phyloP scores from a whole-genome alignment of 2,888 invertebrate species.

The Cenopis cana region DNA sequence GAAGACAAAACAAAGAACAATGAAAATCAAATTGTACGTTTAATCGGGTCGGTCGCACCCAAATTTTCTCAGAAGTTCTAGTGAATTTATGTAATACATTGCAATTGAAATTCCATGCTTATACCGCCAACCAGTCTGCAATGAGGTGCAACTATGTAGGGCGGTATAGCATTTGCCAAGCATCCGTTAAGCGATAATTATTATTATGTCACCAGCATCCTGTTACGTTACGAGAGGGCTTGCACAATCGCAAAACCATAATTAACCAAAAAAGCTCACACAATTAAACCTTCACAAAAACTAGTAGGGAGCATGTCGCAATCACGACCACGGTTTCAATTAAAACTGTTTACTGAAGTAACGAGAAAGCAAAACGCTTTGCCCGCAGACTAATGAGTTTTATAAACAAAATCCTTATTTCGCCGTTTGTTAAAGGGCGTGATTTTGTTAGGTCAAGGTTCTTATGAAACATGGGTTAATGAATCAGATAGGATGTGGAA shows the following conservation, averaged over 20 bases:
- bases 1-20: constrained; percentile 23
- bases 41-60: background rate
- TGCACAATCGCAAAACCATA: constrained; percentile 52
- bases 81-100: background rate
- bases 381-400: constrained; percentile 22
- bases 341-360: constrained; percentile 63
- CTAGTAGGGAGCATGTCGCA: constrained; percentile 47
- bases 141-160: constrained; percentile 18
- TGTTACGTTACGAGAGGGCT: constrained; percentile 53
- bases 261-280: constrained; percentile 57
- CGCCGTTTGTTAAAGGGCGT: background rate
- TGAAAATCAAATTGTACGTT: background rate
- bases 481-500: background rate
- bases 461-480: background rate
- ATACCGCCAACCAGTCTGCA: constrained; percentile 12
- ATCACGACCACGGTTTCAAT: constrained; percentile 63
- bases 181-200: constrained; percentile 45
- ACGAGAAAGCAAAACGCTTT: constrained; percentile 60
- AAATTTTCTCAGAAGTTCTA: background rate
- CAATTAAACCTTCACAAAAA: constrained; percentile 59
- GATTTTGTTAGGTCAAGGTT: constrained; percentile 10
- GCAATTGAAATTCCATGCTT: constrained; percentile 11
- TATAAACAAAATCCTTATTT: constrained; percentile 20
- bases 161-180: constrained; percentile 11
- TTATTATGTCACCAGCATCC: constrained; percentile 49